Evolutionary conservation across 2,888 invertebrate genomes (phyloP).

Genomic region (Panorpa germanica): DNA sequence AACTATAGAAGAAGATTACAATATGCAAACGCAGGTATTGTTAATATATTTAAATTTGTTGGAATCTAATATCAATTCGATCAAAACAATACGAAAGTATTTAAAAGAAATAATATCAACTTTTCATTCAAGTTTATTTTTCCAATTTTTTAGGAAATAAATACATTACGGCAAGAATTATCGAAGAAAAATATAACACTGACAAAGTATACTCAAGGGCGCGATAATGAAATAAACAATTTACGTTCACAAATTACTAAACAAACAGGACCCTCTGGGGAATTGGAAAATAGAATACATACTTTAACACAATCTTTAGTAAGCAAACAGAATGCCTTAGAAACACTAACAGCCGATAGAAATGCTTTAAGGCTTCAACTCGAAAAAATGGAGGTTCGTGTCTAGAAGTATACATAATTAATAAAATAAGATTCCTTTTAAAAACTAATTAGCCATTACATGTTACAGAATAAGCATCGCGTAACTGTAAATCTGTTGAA

Average conservation of each 20-base stretch:
- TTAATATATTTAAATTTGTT: too few species aligned
- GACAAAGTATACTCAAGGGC: constrained; percentile 26
- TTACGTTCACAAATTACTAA: constrained; percentile 30
- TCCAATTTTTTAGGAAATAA: constrained; percentile 25
- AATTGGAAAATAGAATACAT: constrained; percentile 25
- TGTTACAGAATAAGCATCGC: constrained; percentile 35
- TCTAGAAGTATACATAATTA: too few species aligned
- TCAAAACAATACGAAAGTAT: too few species aligned
- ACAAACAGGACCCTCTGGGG: constrained; percentile 16
- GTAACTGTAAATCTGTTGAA: constrained; percentile 31
- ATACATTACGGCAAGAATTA: constrained; percentile 32
- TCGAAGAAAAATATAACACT: constrained; percentile 27
- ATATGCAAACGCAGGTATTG: too few species aligned
- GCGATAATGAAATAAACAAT: constrained; percentile 34
- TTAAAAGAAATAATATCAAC: background rate
- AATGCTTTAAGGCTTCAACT: constrained; percentile 70
- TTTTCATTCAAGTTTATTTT: constrained; percentile 5
- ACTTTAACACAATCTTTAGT: constrained; percentile 66
- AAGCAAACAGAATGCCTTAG: constrained; percentile 70
- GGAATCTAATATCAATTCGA: too few species aligned
- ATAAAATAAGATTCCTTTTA: too few species aligned
- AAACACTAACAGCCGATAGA: constrained; percentile 63
- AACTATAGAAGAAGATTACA: too few species aligned
- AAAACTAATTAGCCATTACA: constrained; percentile 8
- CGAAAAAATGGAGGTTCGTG: constrained; percentile 53